Conservation (phyloP, 2,113 vertebrate genomes). For the Eulacestoma nigropectus region DNA sequence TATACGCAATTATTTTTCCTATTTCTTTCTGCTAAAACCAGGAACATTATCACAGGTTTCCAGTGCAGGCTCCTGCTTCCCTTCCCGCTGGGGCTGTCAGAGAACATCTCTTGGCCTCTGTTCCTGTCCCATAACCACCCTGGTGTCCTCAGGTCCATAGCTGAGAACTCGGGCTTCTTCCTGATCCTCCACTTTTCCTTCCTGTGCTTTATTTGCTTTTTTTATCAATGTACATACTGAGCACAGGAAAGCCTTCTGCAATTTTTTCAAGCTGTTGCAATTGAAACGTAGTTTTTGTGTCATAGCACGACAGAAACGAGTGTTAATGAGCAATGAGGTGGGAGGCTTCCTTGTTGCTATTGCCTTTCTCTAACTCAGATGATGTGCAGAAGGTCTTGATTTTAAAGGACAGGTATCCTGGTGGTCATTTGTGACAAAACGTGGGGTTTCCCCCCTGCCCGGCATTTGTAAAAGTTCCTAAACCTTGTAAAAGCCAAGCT, state of each 20-base stretch:
- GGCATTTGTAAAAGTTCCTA: fast-evolving
- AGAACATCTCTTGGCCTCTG: background rate
- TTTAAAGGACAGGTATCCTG: background rate
- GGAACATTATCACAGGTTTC: background rate
- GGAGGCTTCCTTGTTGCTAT: background rate
- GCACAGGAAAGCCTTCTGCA: background rate
- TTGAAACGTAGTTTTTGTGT: background rate
- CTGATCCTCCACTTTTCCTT: background rate
- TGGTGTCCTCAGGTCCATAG: background rate
- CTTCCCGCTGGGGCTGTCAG: fast-evolving
- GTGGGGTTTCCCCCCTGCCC: fast-evolving
- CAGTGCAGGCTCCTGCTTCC: background rate
- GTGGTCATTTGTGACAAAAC: background rate
- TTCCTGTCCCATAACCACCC: fast-evolving
- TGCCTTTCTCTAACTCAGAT: background rate
- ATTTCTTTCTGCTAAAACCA: background rate
- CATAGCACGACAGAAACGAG: fast-evolving
- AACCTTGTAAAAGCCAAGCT: background rate
- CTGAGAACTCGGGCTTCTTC: background rate
- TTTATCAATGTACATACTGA: background rate
- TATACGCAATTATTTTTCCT: background rate
- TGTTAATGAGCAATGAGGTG: background rate
- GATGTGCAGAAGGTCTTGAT: background rate
- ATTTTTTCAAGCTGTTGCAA: background rate
- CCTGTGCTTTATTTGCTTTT: background rate